phyloP scores from a whole-genome alignment of 2,113 vertebrate species.

The Pseudopipra pipra region DNA sequence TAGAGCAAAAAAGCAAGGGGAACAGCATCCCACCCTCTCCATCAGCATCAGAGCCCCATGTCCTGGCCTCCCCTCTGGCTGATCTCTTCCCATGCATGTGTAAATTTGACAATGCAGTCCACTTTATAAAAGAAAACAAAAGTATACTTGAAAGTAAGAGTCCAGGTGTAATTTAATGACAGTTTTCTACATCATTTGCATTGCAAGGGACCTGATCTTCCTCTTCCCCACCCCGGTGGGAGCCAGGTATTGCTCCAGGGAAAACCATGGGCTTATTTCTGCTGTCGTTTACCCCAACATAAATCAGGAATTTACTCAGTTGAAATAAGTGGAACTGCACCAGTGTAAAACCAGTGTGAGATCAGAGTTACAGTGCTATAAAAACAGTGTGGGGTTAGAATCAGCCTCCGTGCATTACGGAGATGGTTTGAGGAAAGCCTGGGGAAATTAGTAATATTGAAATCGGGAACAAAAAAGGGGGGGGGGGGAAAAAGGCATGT shows the following conservation, averaged over 20 bases:
- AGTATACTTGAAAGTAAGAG: not conserved
- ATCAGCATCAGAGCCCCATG: not conserved
- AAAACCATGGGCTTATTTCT: not conserved
- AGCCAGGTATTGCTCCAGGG: not conserved
- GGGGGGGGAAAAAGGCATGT: not conserved
- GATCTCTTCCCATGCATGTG: not conserved
- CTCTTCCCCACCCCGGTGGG: not conserved
- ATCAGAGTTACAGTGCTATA: constrained; percentile 53
- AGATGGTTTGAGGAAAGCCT: not conserved
- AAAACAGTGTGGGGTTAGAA: constrained; percentile 46
- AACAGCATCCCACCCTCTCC: not conserved
- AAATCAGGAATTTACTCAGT: constrained; percentile 56
- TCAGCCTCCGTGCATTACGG: not conserved
- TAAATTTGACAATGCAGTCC: not conserved
- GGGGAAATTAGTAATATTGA: not conserved
- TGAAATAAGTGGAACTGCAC: constrained; percentile 41
- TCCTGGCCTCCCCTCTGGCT: not conserved
- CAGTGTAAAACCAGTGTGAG: constrained; percentile 62
- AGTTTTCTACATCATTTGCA: not conserved
- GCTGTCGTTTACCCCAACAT: not conserved
- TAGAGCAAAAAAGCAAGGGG: fast-evolving
- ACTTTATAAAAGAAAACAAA: not conserved
- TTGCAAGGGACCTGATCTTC: not conserved
- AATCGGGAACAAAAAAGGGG: not conserved
- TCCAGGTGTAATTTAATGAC: not conserved